A percentile compares a stretch with the other conserved stretches of the same genome.
Evolutionary conservation across 2,797 vertebrate genomes (phyloP).

Genomic region (Acestrorhynchus altus): DNA sequence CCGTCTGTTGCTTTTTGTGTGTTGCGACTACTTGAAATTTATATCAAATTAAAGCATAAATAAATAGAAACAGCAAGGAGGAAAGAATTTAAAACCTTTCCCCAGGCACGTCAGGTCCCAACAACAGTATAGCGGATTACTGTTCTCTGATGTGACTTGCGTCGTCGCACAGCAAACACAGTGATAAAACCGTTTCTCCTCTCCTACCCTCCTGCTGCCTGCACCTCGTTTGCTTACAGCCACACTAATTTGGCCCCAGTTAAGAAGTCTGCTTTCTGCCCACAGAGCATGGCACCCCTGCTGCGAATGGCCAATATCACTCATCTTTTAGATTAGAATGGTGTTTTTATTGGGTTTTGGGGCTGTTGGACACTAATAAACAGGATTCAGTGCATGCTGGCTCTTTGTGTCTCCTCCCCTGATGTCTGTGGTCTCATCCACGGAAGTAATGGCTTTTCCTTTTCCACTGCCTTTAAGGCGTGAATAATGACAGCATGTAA

Average conservation of each 20-base stretch:
- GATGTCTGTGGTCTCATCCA: constrained; percentile 36
- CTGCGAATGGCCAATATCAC: constrained; percentile 32
- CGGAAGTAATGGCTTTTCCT: constrained; percentile 50
- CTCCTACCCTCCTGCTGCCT: constrained; percentile 25
- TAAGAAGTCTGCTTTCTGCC: constrained; percentile 35
- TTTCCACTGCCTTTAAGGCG: constrained; percentile 54
- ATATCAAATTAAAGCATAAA: constrained; percentile 30
- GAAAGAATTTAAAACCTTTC: neutral
- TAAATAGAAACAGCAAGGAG: neutral
- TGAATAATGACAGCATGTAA: constrained; percentile 50
- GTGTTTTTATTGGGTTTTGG: constrained; percentile 46
- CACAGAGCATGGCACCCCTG: constrained; percentile 25
- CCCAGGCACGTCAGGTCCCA: neutral
- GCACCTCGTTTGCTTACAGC: constrained; percentile 31
- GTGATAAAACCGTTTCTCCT: constrained; percentile 13
- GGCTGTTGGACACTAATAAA: constrained; percentile 59
- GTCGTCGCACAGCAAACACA: neutral
- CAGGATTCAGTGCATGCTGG: constrained; percentile 44
- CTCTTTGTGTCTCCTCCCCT: constrained; percentile 45
- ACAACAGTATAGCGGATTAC: constrained; percentile 6
- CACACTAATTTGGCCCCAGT: constrained; percentile 43
- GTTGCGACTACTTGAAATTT: constrained; percentile 36
- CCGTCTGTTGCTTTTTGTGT: constrained; percentile 47
- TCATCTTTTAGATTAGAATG: constrained; percentile 48
- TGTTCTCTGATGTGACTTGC: constrained; percentile 18